Conservation (phyloP, 2,888 invertebrate species). For the Rutpela maculata region DNA sequence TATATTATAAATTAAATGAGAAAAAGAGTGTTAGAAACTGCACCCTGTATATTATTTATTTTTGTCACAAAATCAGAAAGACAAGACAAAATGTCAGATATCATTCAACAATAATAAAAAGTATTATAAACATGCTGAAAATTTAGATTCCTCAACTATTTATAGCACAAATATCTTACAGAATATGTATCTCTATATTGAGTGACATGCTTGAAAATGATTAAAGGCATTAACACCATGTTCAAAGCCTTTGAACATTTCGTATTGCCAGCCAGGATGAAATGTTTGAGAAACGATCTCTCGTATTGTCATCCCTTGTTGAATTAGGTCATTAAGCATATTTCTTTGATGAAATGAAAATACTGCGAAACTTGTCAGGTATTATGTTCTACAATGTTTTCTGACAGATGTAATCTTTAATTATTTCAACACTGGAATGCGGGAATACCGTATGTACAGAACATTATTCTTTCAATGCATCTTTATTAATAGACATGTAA, state of each 20-base stretch:
- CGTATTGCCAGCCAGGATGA: neutral
- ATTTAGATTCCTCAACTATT: neutral
- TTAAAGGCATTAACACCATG: neutral
- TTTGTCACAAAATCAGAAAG: neutral
- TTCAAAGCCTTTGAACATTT: neutral
- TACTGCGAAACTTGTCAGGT: neutral
- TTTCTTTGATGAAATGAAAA: slow-evolving; percentile 1
- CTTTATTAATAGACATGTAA: neutral
- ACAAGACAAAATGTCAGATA: neutral
- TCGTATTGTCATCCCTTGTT: neutral
- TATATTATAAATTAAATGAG: too few species aligned
- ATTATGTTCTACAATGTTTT: neutral
- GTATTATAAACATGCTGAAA: neutral
- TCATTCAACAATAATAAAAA: too few species aligned
- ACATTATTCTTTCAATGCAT: neutral
- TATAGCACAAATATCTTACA: neutral
- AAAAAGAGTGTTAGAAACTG: too few species aligned
- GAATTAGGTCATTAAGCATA: neutral
- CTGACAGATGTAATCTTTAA: neutral
- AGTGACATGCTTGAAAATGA: neutral
- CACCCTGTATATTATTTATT: too few species aligned
- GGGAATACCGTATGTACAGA: neutral
- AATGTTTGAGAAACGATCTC: neutral
- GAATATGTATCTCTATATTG: neutral
- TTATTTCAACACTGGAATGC: neutral